Evolutionary conservation across 2,888 invertebrate genomes (phyloP).

Genomic region (Panopea generosa): DNA sequence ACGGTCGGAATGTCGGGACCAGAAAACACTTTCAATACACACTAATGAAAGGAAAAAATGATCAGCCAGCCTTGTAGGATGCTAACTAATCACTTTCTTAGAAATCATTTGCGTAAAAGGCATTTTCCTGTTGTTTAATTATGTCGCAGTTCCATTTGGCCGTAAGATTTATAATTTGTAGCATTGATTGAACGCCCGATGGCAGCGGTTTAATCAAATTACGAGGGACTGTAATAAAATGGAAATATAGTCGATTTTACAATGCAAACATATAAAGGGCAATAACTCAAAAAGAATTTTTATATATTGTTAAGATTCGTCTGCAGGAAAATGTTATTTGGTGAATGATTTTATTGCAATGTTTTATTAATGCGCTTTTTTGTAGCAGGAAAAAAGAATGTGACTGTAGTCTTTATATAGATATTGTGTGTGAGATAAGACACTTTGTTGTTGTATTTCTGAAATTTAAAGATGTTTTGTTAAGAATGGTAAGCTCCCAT

Average conservation of each 20-base stretch:
- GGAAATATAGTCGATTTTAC: constrained; percentile 42
- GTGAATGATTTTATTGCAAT: no score
- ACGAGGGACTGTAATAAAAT: constrained; percentile 55
- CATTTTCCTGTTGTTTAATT: constrained; percentile 65
- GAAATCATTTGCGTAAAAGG: constrained; percentile 67
- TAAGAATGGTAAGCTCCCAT: no score
- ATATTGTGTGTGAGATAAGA: no score
- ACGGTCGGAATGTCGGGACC: constrained; percentile 65
- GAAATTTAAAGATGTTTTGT: no score
- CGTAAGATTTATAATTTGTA: constrained; percentile 61
- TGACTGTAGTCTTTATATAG: no score
- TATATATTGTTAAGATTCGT: neutral
- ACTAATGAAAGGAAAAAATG: constrained; percentile 59
- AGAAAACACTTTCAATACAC: constrained; percentile 62
- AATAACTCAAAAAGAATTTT: constrained; percentile 28
- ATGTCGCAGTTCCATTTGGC: constrained; percentile 58
- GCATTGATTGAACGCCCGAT: constrained; percentile 46
- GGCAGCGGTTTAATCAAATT: constrained; percentile 62
- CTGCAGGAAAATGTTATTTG: no score
- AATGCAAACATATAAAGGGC: constrained; percentile 46
- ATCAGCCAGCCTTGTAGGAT: constrained; percentile 50
- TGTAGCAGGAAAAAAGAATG: no score
- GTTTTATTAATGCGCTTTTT: no score
- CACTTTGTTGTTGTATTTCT: no score
- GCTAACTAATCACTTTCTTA: constrained; percentile 65